Evolutionary conservation across 2,888 invertebrate genomes (phyloP).

Genomic region (Cryptocheilus praepositus): DNA sequence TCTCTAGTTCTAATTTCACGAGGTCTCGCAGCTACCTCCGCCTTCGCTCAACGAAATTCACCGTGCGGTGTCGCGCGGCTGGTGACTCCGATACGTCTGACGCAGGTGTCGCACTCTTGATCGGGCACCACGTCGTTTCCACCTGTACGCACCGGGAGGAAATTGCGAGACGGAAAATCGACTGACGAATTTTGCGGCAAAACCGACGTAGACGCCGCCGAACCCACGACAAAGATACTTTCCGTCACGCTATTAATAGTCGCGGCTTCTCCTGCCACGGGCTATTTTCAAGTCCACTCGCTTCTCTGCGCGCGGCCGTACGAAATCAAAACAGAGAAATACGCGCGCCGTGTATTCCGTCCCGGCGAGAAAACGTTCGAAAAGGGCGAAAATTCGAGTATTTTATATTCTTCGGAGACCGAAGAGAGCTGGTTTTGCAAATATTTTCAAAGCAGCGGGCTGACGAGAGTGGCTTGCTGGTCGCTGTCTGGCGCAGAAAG

Average conservation of each 20-base stretch:
- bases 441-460: too few relatives aligned
- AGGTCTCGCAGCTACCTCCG: not conserved
- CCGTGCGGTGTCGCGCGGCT: conserved; percentile 13
- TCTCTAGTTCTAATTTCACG: conserved; percentile 23
- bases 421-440: too few relatives aligned
- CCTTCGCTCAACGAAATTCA: conserved; percentile 12
- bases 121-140: not conserved
- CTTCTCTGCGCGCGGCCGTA: conserved; percentile 51
- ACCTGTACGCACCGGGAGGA: conserved; percentile 35
- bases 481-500: too few relatives aligned
- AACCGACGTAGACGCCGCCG: conserved; percentile 47
- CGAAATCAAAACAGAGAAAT: conserved; percentile 59
- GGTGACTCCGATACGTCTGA: conserved; percentile 1
- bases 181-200: conserved; percentile 52
- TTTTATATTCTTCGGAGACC: too few relatives aligned
- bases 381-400: too few relatives aligned
- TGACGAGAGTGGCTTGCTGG: too few relatives aligned
- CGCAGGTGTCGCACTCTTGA: not conserved
- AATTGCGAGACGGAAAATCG: conserved; percentile 51
- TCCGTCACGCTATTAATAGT: conserved; percentile 68
- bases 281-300: conserved; percentile 71
- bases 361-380: not conserved
- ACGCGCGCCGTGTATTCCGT: conserved; percentile 24
- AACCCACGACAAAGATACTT: conserved; percentile 65
- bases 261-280: conserved; percentile 62